These are phyloP conservation scores for Andrena bucephala DNA, from an alignment of 2,888 invertebrate species.

Conservation along the genomic window DNA sequence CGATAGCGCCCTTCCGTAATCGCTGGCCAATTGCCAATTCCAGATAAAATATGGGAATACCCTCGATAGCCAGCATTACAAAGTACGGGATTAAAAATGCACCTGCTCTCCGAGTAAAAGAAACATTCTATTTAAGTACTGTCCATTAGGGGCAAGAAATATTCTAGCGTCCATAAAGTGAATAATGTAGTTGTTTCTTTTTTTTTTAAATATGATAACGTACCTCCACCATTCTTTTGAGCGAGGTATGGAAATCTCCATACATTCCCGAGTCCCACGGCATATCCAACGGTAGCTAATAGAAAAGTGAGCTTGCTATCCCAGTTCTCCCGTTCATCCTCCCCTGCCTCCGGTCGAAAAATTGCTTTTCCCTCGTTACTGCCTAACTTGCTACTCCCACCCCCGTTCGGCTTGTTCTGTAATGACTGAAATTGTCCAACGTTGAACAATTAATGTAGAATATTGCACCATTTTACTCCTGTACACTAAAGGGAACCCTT, in stretches of 20 bases:
- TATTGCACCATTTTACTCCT: too few species aligned
- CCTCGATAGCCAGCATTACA: conserved; percentile 97
- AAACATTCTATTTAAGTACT: too few species aligned
- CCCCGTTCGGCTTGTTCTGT: conserved; percentile 73
- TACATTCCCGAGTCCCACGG: conserved; percentile 97
- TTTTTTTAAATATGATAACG: conserved; percentile 48
- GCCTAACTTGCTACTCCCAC: conserved; percentile 87
- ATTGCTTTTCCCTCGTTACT: conserved; percentile 89
- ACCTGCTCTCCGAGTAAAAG: conserved; percentile 85
- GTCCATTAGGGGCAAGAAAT: conserved; percentile 2
- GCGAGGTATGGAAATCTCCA: conserved; percentile 98
- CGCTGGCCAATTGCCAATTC: conserved; percentile 98
- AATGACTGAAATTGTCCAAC: conserved; percentile 25
- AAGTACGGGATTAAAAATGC: conserved; percentile 99
- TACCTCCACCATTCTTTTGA: conserved; percentile 96
- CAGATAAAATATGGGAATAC: conserved; percentile 97
- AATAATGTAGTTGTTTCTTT: not conserved
- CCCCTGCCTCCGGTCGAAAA: conserved; percentile 89
- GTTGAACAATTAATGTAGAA: too few species aligned
- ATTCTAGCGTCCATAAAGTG: not conserved
- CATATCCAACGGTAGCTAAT: conserved; percentile 97
- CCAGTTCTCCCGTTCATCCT: conserved; percentile 95
- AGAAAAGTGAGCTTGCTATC: conserved; percentile 97
- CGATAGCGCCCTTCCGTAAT: conserved; percentile 96
- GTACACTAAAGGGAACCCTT: too few species aligned